phyloP scores from a whole-genome alignment of 2,797 vertebrate species.

The Acanthopagrus latus region DNA sequence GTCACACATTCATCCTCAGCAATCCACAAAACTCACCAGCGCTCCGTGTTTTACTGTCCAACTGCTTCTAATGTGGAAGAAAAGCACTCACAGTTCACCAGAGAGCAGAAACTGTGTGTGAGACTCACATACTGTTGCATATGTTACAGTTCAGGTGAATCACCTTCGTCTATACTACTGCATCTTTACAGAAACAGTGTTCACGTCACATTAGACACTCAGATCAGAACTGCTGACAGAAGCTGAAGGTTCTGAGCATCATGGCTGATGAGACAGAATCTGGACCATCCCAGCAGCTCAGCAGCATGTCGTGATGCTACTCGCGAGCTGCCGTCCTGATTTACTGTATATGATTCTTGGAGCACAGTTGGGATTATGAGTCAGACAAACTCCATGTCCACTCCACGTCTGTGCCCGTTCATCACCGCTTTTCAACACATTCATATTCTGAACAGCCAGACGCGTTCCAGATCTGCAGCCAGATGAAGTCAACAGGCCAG shows the following conservation, averaged over 20 bases:
- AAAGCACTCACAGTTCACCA: neutral
- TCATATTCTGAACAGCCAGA: neutral
- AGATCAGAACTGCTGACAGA: no score
- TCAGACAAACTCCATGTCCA: neutral
- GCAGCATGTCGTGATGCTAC: no score
- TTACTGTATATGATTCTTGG: no score
- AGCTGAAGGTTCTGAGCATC: no score
- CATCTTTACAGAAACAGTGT: no score
- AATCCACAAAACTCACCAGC: neutral
- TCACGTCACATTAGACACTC: no score
- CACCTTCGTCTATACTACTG: neutral
- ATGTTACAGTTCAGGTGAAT: neutral
- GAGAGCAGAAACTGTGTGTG: neutral
- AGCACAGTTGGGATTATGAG: neutral
- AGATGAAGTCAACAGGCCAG: no score
- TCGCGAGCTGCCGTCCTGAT: no score
- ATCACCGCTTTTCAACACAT: neutral
- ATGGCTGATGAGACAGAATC: no score
- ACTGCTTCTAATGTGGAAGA: conserved; percentile 3
- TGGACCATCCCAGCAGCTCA: no score
- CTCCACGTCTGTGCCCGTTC: neutral
- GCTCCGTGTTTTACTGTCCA: conserved; percentile 2
- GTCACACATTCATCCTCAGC: conserved; percentile 36
- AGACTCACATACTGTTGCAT: neutral
- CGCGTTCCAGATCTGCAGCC: no score